Base-by-base conservation (phyloP, 1,140 invertebrate genomes). In the Brachionus sp. region DNA sequence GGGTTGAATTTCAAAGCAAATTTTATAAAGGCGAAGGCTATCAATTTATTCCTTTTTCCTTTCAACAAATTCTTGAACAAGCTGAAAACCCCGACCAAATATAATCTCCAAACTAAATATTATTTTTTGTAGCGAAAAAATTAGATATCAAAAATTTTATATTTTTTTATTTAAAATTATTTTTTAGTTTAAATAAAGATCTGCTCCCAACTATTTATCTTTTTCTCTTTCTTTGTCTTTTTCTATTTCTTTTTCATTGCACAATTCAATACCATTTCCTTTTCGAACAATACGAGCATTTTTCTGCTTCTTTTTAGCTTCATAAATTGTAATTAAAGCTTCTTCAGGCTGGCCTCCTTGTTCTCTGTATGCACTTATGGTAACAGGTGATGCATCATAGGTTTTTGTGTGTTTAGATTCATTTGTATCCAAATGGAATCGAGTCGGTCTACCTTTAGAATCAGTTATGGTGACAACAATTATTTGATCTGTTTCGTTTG, bases 1-100 rank as follows among this genome's bases (percentile, higher is more conserved):
- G 97, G 82, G 73, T 84, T 19, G 83, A 84, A 84, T 84, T 84
- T 78, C 83, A 84, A 66, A 77, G 70, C n/a, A 84, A 84, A 84
- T 84, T 84, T 50, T 84, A 84, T 39, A 84, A 84, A 77, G 83
- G 83, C 13, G 73, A 77, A 62, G 83, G 83, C 16, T 77, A 84
- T 46, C 37, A 44, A 25, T 84, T 84, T 78, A 29, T 44, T 5
- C 83, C 83, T n/a, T 84, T 84, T 77, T 83, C 82, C 42, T 83
- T 83, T 66, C 29, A 83, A 62, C 37, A 66, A 80, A 64, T 62
- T n/a, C 37, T 80, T 29, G 77, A 57, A 19, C 37, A 37, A 35
- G 77, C 50, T 42, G 77, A 66, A 62, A 75, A 75, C 13, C 70
- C 70, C 1, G 70, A 75, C 39, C 44, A 75, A 75, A 50, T 75